These are phyloP conservation scores for Parelbella ahira DNA, from an alignment of 2,888 invertebrate genomes.

Conservation along the genomic window DNA sequence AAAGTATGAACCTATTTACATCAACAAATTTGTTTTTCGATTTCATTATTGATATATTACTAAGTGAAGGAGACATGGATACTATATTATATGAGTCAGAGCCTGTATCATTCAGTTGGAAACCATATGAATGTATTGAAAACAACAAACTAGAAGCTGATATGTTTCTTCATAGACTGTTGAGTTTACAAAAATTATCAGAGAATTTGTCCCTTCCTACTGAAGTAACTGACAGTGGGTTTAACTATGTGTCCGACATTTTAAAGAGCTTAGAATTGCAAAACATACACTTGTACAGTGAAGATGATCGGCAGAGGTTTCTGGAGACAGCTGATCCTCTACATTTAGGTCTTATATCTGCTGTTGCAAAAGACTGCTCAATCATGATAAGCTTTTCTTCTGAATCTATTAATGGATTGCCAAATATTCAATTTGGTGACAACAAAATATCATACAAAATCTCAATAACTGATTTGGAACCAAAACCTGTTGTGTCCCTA, in stretches of 20 bases:
- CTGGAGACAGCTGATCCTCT: constrained; percentile 35
- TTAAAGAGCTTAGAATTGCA: constrained; percentile 39
- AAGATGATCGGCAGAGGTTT: constrained; percentile 40
- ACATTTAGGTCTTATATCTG: constrained; percentile 75
- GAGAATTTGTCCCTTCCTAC: constrained; percentile 34
- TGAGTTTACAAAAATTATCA: constrained; percentile 53
- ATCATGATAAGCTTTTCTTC: constrained; percentile 81
- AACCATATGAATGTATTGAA: constrained; percentile 41
- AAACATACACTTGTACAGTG: constrained; percentile 39
- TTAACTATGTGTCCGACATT: constrained; percentile 47
- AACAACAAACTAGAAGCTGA: constrained; percentile 31
- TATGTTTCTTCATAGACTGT: constrained; percentile 47
- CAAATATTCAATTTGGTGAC: constrained; percentile 49
- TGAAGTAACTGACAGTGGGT: constrained; percentile 29
- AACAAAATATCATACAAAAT: constrained; percentile 72
- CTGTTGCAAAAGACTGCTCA: constrained; percentile 86
- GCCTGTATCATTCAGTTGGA: too few species aligned
- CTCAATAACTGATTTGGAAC: constrained; percentile 84
- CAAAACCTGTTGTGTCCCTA: too few species aligned
- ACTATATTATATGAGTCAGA: constrained; percentile 24
- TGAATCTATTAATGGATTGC: constrained; percentile 36
- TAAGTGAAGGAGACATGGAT: constrained; percentile 33
- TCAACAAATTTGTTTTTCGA: constrained; percentile 46
- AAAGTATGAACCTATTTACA: constrained; percentile 39
- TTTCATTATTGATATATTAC: constrained; percentile 52